Evolutionary conservation across 2,797 vertebrate species (phyloP).

Genomic region (Spatula versicolor): DNA sequence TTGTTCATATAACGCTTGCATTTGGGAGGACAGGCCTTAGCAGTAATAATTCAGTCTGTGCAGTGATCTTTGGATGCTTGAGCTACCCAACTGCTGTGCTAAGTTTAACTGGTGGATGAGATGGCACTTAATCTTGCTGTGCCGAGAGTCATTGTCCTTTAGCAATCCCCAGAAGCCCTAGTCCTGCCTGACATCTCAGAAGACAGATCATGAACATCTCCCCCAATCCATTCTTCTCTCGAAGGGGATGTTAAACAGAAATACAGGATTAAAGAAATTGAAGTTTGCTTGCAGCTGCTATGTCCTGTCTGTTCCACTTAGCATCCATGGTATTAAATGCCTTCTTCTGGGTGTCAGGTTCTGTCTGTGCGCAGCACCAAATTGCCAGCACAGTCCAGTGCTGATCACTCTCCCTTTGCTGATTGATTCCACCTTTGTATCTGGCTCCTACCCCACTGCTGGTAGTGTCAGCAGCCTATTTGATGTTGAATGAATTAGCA

Average conservation of each 20-base stretch:
- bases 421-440: constrained; percentile 50
- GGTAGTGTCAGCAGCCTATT: constrained; percentile 50
- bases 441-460: constrained; percentile 18
- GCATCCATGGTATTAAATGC: constrained; percentile 52
- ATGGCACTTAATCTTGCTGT: not conserved
- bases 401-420: not conserved
- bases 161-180: not conserved
- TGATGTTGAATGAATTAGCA: constrained; percentile 49
- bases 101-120: not conserved
- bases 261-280: constrained; percentile 37
- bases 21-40: not conserved
- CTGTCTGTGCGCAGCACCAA: constrained; percentile 4
- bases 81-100: not conserved
- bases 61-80: not conserved
- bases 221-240: not conserved
- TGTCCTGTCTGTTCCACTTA: constrained; percentile 51
- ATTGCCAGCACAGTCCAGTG: not conserved
- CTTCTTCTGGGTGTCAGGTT: constrained; percentile 56
- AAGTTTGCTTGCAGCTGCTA: constrained; percentile 63
- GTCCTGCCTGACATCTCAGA: constrained; percentile 23
- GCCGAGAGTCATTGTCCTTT: not conserved
- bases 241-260: constrained; percentile 33
- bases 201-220: constrained; percentile 18
- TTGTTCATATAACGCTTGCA: not conserved
- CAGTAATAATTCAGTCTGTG: not conserved